Conservation (phyloP, 2,113 vertebrate species). For the Panthera tigris region DNA sequence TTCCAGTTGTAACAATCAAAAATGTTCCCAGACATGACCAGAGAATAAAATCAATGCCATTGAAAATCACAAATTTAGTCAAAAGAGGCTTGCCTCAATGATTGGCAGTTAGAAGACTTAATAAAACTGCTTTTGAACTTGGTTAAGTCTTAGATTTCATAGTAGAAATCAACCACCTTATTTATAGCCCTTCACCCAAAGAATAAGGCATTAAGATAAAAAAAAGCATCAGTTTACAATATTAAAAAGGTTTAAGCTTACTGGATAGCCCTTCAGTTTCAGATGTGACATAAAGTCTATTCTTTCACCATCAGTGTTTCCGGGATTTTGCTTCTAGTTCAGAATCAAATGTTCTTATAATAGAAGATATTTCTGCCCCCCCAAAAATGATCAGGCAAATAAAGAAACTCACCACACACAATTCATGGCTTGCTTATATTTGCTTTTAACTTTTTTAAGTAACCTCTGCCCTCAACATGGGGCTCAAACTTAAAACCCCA, state of each 20-base stretch:
- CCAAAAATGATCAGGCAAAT: not conserved
- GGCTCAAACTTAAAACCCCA: not conserved
- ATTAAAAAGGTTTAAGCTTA: not conserved
- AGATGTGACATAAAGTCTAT: not conserved
- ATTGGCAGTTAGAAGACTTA: not conserved
- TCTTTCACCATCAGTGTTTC: not conserved
- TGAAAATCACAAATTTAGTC: not conserved
- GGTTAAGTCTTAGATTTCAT: slow-evolving; percentile 7
- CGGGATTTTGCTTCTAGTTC: not conserved
- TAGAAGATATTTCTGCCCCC: not conserved
- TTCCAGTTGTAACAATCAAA: not conserved
- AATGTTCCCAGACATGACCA: not conserved
- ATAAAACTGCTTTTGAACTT: not conserved
- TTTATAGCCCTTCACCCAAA: not conserved
- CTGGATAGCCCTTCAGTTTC: not conserved
- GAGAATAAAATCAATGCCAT: not conserved
- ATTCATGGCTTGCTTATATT: not conserved
- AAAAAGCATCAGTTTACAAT: not conserved
- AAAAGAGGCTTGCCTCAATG: not conserved
- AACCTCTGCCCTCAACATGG: not conserved
- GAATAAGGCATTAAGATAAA: not conserved
- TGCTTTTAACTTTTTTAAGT: not conserved
- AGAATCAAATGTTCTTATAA: slow-evolving; percentile 34
- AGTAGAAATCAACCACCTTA: not conserved
- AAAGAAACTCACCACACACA: not conserved